Conservation (phyloP, 2,797 vertebrate genomes). For the Manis javanica region DNA sequence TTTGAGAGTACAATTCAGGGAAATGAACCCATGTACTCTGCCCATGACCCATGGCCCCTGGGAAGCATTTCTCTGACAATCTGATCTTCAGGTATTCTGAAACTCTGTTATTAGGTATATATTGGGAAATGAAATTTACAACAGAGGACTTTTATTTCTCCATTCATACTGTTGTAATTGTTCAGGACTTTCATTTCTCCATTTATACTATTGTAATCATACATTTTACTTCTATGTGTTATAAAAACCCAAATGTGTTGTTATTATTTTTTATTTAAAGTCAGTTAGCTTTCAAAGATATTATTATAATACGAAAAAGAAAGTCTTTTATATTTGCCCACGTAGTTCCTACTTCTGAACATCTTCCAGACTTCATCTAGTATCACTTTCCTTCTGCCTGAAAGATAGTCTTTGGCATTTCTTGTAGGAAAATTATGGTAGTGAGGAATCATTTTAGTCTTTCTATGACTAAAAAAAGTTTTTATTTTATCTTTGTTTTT, state of each 20-base stretch:
- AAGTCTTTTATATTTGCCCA: background rate
- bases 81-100: background rate
- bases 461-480: background rate
- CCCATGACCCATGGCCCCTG: background rate
- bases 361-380: background rate
- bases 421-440: background rate
- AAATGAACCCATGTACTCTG: too few relatives aligned
- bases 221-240: background rate
- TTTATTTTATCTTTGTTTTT: background rate
- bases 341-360: background rate
- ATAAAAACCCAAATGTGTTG: background rate
- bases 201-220: background rate
- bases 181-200: background rate
- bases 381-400: background rate
- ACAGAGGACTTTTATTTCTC: background rate
- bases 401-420: background rate
- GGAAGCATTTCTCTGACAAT: background rate
- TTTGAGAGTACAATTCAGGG: background rate
- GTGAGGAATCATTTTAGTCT: background rate
- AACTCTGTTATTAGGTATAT: background rate
- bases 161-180: background rate
- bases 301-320: background rate
- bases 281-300: background rate
- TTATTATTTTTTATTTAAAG: background rate
- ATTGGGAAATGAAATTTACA: background rate